A percentile compares a stretch with the other conserved stretches of the same genome.
Conservation (phyloP, 2,113 vertebrate species). For the Cynopterus brachyotis region DNA sequence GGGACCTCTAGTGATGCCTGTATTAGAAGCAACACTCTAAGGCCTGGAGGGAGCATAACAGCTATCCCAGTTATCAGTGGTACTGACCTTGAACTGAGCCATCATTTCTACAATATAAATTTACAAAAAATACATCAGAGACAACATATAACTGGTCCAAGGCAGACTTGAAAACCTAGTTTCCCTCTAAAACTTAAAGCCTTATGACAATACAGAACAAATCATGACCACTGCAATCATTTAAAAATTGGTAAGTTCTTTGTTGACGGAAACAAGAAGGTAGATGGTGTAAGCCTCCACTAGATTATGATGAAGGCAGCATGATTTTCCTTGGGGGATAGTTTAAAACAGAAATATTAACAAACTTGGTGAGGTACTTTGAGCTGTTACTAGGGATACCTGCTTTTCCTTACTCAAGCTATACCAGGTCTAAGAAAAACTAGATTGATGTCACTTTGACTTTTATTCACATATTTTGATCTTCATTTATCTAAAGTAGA, state of each 20-base stretch:
- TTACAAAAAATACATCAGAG: background rate
- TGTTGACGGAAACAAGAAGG: background rate
- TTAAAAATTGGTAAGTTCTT: background rate
- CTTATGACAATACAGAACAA: background rate
- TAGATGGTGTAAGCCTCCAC: background rate
- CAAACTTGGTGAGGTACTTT: background rate
- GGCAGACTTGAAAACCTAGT: background rate
- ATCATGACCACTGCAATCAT: background rate
- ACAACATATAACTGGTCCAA: background rate
- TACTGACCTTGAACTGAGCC: rapidly evolving
- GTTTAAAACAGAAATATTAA: background rate
- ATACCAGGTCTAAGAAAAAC: background rate
- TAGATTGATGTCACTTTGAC: background rate
- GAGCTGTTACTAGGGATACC: background rate
- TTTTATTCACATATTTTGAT: background rate
- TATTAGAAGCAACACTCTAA: background rate
- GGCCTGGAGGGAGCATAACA: background rate
- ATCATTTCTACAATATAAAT: background rate
- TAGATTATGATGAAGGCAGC: no score
- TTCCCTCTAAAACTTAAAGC: background rate
- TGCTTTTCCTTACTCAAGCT: background rate
- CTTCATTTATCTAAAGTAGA: background rate
- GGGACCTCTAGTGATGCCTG: rapidly evolving
- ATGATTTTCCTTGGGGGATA: background rate
- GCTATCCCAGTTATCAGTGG: rapidly evolving